phyloP scores from a whole-genome alignment of 2,888 invertebrate species.

The Dascillus cervinus region DNA sequence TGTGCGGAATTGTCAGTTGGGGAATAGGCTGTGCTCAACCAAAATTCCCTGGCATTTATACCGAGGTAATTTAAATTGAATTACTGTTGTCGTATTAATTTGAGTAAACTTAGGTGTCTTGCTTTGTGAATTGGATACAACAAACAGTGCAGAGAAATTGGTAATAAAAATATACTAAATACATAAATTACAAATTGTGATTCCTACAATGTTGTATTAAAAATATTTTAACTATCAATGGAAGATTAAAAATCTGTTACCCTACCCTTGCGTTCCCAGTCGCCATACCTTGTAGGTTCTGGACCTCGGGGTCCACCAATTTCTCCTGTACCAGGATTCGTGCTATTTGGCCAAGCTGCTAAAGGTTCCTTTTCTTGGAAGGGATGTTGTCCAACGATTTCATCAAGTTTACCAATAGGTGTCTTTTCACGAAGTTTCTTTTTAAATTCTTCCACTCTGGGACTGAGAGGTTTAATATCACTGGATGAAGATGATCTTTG shows the following conservation, averaged over 20 bases:
- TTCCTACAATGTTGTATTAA: too few relatives aligned
- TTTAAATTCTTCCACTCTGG: constrained; percentile 59
- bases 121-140: constrained; percentile 30
- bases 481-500: constrained; percentile 9
- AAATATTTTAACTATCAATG: too few relatives aligned
- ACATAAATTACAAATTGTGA: too few relatives aligned
- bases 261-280: constrained; percentile 98
- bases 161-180: too few relatives aligned
- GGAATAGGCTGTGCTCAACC: constrained; percentile 36
- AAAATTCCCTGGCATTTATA: constrained; percentile 35
- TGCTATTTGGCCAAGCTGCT: constrained; percentile 75
- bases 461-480: constrained; percentile 35
- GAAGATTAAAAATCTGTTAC: constrained; percentile 93
- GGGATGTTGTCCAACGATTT: constrained; percentile 62
- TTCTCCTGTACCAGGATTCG: constrained; percentile 91
- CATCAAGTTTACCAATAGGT: constrained; percentile 66
- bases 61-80: constrained; percentile 19
- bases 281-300: constrained; percentile 97
- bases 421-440: constrained; percentile 63
- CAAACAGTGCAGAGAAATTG: constrained; percentile 9
- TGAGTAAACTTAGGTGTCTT: constrained; percentile 27
- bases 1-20: constrained; percentile 41
- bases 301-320: constrained; percentile 92
- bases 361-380: constrained; percentile 77
- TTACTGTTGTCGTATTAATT: too few relatives aligned